Evolutionary conservation across 2,888 invertebrate genomes (phyloP).

Genomic region (Palloptera scutellata): DNA sequence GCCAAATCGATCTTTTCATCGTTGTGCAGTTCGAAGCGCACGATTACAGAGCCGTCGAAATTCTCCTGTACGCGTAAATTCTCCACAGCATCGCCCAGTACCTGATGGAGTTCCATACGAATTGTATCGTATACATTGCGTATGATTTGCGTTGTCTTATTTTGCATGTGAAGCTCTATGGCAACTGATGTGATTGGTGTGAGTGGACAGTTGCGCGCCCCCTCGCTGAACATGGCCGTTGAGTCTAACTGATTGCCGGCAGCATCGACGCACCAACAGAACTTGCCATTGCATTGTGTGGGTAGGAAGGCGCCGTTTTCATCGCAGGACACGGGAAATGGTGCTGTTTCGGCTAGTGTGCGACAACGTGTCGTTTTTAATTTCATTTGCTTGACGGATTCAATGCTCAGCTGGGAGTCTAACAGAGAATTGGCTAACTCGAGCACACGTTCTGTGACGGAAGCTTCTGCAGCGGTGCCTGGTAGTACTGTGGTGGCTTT

Average conservation of each 20-base stretch:
- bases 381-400: constrained; percentile 51
- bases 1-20: constrained; percentile 80
- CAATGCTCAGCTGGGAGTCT: constrained; percentile 61
- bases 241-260: constrained; percentile 76
- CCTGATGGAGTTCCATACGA: constrained; percentile 58
- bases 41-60: constrained; percentile 65
- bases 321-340: constrained; percentile 70
- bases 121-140: constrained; percentile 66
- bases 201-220: constrained; percentile 68
- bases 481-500: constrained; percentile 18
- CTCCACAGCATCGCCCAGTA: constrained; percentile 66
- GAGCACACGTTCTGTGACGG: constrained; percentile 56
- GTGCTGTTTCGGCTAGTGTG: constrained; percentile 61
- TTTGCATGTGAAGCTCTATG: constrained; percentile 77
- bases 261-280: constrained; percentile 88
- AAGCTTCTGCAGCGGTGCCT: constrained; percentile 53
- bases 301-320: constrained; percentile 76
- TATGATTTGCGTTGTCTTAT: constrained; percentile 66
- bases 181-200: constrained; percentile 80
- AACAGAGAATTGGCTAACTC: constrained; percentile 57
- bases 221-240: constrained; percentile 69
- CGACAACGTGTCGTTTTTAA: constrained; percentile 64
- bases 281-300: constrained; percentile 73
- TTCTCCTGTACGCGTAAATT: constrained; percentile 67
- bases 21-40: constrained; percentile 75